phyloP scores from a whole-genome alignment of 2,888 invertebrate genomes.

The Mellilla xanthometata region DNA sequence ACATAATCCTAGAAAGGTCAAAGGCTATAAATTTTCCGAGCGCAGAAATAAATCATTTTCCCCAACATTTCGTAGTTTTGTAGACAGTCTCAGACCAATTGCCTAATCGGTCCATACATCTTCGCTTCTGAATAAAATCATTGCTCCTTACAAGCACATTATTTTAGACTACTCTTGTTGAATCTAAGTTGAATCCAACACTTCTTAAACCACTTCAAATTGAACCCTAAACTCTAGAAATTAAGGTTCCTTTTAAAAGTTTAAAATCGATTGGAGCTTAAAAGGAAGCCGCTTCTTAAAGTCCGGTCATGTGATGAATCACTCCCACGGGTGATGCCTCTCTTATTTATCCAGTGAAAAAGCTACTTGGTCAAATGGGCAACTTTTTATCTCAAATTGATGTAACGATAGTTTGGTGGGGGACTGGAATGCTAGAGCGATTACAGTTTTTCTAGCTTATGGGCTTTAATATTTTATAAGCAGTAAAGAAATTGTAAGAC shows the following conservation, averaged over 20 bases:
- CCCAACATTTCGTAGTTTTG: slow-evolving; percentile 2
- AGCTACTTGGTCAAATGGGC: slow-evolving; percentile 35
- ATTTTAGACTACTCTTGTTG: slow-evolving; percentile 26
- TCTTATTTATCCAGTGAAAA: slow-evolving; percentile 46
- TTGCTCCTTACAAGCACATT: slow-evolving; percentile 35
- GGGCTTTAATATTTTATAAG: too few relatives aligned
- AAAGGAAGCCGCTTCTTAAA: slow-evolving; percentile 30
- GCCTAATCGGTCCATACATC: slow-evolving; percentile 25
- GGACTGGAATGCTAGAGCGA: too few relatives aligned
- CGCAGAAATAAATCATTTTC: slow-evolving; percentile 12
- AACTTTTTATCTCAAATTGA: slow-evolving; percentile 25
- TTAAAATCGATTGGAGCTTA: slow-evolving; percentile 4
- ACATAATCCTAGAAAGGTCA: slow-evolving; percentile 4
- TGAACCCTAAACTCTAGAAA: too few relatives aligned
- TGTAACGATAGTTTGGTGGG: too few relatives aligned
- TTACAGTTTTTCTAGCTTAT: too few relatives aligned
- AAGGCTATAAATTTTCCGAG: slow-evolving; percentile 7
- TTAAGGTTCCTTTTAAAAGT: background rate
- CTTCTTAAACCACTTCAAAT: too few relatives aligned
- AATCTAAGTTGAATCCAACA: background rate
- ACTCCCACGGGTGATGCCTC: slow-evolving; percentile 47
- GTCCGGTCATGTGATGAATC: slow-evolving; percentile 49
- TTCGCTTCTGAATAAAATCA: slow-evolving; percentile 37
- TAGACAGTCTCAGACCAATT: slow-evolving; percentile 16
- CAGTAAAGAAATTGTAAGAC: too few relatives aligned